Conservation (phyloP, 2,888 invertebrate species). For the Parapristionchus giblindavisi region DNA sequence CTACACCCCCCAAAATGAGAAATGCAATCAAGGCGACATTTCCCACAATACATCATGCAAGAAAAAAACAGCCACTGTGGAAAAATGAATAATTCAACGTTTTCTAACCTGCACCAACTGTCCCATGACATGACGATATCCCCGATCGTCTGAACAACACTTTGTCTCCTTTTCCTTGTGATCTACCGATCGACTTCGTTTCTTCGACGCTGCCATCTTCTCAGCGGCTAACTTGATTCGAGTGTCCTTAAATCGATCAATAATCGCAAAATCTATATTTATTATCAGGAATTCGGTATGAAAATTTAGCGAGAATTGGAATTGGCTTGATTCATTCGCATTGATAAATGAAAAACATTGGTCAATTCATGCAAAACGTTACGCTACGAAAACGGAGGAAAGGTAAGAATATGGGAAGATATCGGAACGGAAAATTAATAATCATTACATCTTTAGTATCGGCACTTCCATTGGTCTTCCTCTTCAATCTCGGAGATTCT, state of each 20-base stretch:
- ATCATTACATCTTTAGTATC: conserved; percentile 24
- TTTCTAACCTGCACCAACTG: conserved; percentile 28
- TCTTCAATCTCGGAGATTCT: conserved; percentile 40
- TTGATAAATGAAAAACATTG: not conserved
- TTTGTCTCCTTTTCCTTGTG: not conserved
- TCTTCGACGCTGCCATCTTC: too few species aligned
- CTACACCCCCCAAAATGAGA: too few species aligned
- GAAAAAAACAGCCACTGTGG: not conserved
- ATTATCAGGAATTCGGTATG: not conserved
- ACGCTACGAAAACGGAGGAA: too few species aligned
- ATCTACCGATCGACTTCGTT: conserved; percentile 13
- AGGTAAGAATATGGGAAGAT: too few species aligned
- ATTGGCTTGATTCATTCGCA: not conserved
- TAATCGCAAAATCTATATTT: too few species aligned
- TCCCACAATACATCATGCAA: too few species aligned
- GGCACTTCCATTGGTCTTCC: conserved; percentile 22
- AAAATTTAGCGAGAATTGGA: not conserved
- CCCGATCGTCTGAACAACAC: not conserved
- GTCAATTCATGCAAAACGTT: not conserved
- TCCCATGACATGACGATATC: conserved; percentile 34
- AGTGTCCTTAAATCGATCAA: too few species aligned
- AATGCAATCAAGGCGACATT: too few species aligned
- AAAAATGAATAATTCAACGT: not conserved
- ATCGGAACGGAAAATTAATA: too few species aligned
- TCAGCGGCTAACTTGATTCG: too few species aligned